Base-by-base conservation (phyloP, 2,888 invertebrate genomes). In the Agapetus fuscipes region DNA sequence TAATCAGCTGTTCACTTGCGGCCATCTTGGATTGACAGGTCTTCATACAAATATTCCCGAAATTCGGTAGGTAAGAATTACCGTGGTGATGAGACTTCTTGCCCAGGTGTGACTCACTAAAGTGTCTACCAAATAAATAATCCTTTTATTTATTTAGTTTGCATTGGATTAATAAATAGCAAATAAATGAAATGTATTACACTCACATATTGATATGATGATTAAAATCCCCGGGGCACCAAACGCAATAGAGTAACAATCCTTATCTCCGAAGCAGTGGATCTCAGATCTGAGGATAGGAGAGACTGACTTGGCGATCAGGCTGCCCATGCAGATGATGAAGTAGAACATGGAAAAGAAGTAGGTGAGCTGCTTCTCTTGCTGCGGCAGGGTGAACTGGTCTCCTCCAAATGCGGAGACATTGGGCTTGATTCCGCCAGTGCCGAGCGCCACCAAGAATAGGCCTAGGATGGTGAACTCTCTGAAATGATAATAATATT, bases 361-460 rank as follows among this genome's bases (percentile, higher is more conserved):
- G 17, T 74, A 61, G 1, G 76, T 71, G 29, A 83, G 62, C 53
- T 80, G 74, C 45, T 69, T 67, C 11, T 76, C 69, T 61, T 84
- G 79, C 32, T 72, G 64, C 1, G 78, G 78, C 28, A 78, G 52
- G 11, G 63, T 59, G 53, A 85, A 83, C 57, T 86, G 87, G 58
- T 88, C 87, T 0, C 85, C 87, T 3, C 86, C 87, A 56, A 87
- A 87, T 0, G 87, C 78, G 0, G 82, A 69, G 1, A 87, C 85
- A 56, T 86, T 87, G 0, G 87, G 85, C 51, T 87, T 88, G 46
- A 88, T 87, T 3, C 86, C 86, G 1, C 86, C 86, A 1, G 85
- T 83, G 2, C 86, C 85, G 3, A 83, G 48, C 0, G 82, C 82
- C 41, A 87, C 80, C 49, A 85, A 60, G 10, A 76, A 55, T 16